Evolutionary conservation across 1,140 invertebrate genomes (phyloP).

Genomic region (Lepidurus couesii): DNA sequence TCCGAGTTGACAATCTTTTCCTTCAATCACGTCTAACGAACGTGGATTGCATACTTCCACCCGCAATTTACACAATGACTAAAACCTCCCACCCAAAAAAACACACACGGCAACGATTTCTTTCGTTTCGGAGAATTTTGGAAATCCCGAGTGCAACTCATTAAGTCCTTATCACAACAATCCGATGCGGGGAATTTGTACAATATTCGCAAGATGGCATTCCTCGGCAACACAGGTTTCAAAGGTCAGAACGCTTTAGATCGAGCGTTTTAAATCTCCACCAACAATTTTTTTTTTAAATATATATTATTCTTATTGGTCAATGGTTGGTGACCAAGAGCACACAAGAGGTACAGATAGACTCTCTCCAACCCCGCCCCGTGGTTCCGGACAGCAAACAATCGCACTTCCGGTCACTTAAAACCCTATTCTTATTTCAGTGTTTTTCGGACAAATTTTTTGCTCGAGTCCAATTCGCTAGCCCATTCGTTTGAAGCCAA

Average conservation of each 20-base stretch:
- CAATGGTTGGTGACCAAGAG: background rate
- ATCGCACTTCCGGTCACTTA: constrained; percentile 14
- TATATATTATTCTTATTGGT: background rate
- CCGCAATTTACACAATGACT: constrained; percentile 15
- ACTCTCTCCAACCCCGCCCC: background rate
- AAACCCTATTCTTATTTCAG: background rate
- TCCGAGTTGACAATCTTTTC: background rate
- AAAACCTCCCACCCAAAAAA: background rate
- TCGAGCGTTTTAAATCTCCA: too few species aligned
- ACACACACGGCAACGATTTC: background rate
- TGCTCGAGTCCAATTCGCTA: too few species aligned
- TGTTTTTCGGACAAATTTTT: too few species aligned
- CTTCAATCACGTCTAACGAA: constrained; percentile 17
- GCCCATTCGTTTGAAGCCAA: too few species aligned
- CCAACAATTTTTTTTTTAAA: background rate
- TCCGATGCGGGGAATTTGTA: background rate
- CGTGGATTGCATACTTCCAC: constrained; percentile 18
- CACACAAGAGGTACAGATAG: background rate
- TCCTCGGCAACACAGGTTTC: background rate
- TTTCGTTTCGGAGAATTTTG: background rate
- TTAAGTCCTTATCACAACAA: constrained; percentile 17
- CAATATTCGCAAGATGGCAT: background rate
- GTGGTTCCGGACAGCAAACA: background rate
- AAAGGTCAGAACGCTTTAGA: background rate
- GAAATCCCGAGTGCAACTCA: background rate